Evolutionary conservation across 1,140 invertebrate species (phyloP).

Genomic region (Anastrepha obliqua): DNA sequence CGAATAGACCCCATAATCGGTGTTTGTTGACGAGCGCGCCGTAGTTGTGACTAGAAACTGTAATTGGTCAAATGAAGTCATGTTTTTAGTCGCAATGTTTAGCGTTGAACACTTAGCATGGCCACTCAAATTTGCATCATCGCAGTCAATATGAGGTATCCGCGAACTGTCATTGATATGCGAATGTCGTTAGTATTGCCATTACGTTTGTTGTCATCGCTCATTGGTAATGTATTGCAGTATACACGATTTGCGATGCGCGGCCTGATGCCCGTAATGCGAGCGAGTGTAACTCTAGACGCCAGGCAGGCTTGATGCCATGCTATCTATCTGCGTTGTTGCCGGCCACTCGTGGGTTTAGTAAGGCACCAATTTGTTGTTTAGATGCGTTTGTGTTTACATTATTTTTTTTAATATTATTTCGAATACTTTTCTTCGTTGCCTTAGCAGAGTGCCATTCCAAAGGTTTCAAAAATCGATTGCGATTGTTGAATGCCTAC

Average conservation of each 20-base stretch:
- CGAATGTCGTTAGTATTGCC: constrained; percentile 7
- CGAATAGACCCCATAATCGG: not conserved
- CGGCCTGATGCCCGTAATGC: not conserved
- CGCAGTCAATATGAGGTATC: not conserved
- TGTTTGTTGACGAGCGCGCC: not conserved
- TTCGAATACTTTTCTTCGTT: not conserved
- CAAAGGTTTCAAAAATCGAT: constrained; percentile 54
- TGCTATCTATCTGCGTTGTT: not conserved
- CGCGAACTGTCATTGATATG: constrained; percentile 16
- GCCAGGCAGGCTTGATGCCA: not conserved
- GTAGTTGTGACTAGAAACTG: constrained; percentile 26
- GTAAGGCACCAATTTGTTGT: not conserved
- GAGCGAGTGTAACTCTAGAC: not conserved
- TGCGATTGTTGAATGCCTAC: not conserved
- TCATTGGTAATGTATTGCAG: not conserved
- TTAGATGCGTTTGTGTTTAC: not conserved
- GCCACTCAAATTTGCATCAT: constrained; percentile 14
- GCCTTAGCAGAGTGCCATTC: not conserved
- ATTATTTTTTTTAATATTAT: not conserved
- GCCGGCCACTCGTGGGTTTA: not conserved
- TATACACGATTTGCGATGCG: not conserved
- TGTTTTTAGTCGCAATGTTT: constrained; percentile 9
- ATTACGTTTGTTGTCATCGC: constrained; percentile 14
- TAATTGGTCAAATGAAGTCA: constrained; percentile 41
- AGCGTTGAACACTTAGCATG: not conserved